Evolutionary conservation across 2,888 invertebrate species (phyloP), one percentile per base, ranked within the genome.

Genomic region (Reticulitermes lucifugus): DNA sequence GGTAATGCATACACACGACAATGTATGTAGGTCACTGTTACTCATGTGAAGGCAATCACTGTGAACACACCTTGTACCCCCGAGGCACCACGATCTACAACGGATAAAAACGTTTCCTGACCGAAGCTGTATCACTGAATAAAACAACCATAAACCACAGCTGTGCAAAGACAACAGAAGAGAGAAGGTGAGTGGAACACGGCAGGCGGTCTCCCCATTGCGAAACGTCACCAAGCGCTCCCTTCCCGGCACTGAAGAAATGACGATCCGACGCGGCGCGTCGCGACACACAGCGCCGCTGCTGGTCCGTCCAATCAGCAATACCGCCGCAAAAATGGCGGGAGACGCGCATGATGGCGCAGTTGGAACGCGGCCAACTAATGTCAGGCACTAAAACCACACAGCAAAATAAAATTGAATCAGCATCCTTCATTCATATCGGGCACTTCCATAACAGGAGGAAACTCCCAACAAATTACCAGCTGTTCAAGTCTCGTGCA

Each of bases 221-320:
- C 73, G 84, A 81, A 43, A 46, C 80, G 35, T 9, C 84, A 79
- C 84, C 84, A 71, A 80, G 70, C 81, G 55, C 80, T 80, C 71
- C 81, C 70, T 84, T 22, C 84, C 84, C 84, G 79, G 79, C 80
- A 84, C 84, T 84, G 84, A 21, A 60, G 71, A 46, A 59, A 41
- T 60, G n/a, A 79, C 22, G 55, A 43, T n/a, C 75, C 7, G 65
- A 14, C 77, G 6, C n/a, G 7, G 3, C 21, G 21, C 21, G 77
- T 46, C 43, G 65, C 43, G 46, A 46, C 43, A n/a, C 22, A 12
- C 43, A 6, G 77, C 77, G 77, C 77, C 77, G 51, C 43, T 77
- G 51, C 46, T 10, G 35, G 77, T 12, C 12, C 46, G 25, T 21
- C 77, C 77, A 77, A 77, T 77, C 77, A 46, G 12, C n/a, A n/a